Evolutionary conservation across 2,888 invertebrate species (phyloP).

Genomic region (Callyntrura guangdongensis): DNA sequence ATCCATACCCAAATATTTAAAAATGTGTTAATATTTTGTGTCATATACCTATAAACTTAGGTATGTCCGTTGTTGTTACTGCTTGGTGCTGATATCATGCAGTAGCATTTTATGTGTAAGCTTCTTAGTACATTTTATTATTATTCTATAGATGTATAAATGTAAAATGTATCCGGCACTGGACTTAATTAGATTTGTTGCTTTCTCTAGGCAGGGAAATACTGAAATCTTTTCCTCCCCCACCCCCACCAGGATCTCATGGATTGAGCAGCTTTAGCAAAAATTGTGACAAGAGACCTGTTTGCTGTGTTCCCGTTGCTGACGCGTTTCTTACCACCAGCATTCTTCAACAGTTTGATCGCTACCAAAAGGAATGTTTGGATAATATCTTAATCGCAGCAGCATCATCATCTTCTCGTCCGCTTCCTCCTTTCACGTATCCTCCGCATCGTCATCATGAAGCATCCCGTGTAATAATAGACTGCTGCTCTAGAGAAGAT

Average conservation of each 20-base stretch:
- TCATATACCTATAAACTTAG: no score
- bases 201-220: background rate
- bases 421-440: background rate
- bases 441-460: background rate
- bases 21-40: no score
- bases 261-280: background rate
- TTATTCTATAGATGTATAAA: background rate
- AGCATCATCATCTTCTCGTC: background rate
- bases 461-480: background rate
- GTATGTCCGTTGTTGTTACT: conserved; percentile 3
- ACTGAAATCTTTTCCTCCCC: background rate
- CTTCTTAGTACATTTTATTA: background rate
- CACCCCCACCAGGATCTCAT: background rate
- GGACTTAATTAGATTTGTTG: background rate
- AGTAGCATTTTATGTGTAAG: background rate
- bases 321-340: background rate
- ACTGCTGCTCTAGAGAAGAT: background rate
- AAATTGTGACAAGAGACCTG: background rate
- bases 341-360: background rate
- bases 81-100: background rate
- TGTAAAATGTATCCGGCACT: background rate
- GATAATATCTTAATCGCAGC: conserved; percentile 29
- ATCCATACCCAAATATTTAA: no score
- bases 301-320: background rate
- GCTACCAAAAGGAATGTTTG: conserved; percentile 27